Evolutionary conservation across 1,140 invertebrate species (phyloP).

Genomic region (Drosophila ohnishii): DNA sequence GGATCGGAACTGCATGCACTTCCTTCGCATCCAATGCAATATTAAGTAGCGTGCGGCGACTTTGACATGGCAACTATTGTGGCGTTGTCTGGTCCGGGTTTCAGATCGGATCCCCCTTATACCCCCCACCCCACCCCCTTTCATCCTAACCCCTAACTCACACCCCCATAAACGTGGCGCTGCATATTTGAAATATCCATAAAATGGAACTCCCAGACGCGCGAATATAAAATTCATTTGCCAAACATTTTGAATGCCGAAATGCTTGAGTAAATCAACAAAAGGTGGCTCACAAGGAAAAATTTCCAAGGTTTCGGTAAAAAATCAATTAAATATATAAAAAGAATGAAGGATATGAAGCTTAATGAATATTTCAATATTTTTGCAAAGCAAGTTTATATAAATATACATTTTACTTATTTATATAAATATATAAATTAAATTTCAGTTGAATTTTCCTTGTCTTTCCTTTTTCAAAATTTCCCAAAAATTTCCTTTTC

Average conservation of each 20-base stretch:
- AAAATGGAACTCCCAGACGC: slow-evolving; percentile 33
- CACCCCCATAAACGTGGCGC: not conserved
- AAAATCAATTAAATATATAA: not conserved
- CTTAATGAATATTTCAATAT: not conserved
- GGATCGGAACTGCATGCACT: slow-evolving; percentile 31
- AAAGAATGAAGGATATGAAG: not conserved
- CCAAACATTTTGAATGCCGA: slow-evolving; percentile 51
- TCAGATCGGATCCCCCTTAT: not conserved
- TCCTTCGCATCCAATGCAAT: slow-evolving; percentile 43
- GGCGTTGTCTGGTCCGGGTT: slow-evolving; percentile 18
- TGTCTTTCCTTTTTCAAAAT: no score
- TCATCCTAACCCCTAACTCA: not conserved
- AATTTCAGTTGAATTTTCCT: no score
- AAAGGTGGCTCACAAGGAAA: slow-evolving; percentile 7
- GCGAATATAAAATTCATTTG: slow-evolving; percentile 52
- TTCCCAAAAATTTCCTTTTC: no score
- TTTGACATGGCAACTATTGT: slow-evolving; percentile 47
- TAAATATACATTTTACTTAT: no score
- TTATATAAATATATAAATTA: no score
- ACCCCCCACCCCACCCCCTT: not conserved
- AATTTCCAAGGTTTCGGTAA: not conserved
- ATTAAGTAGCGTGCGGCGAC: slow-evolving; percentile 44
- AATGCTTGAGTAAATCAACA: slow-evolving; percentile 49
- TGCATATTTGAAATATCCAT: slow-evolving; percentile 52
- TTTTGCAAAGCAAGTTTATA: not conserved